Evolutionary conservation across 2,888 invertebrate species (phyloP), one percentile per base, ranked within the genome.

Genomic region (Rutpela maculata): DNA sequence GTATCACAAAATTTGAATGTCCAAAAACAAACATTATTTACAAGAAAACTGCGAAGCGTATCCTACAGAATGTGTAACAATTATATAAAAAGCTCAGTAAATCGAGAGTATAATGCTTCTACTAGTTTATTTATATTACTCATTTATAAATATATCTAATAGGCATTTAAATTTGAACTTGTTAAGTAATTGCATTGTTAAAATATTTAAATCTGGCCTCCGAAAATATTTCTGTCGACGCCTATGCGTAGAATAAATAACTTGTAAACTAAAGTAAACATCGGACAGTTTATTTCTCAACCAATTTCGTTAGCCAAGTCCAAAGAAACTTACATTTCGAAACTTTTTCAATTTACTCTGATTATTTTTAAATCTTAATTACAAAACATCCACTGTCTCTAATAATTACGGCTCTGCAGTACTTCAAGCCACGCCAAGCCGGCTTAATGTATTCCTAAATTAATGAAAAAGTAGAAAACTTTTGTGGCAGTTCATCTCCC

Each of bases 311-410:
- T n/a, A 26, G 12, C 0, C n/a, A 35, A 35, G 35, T 63, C 31
- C 17, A 35, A 38, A 55, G 15, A 55, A 67, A 55, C 55, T 67
- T 31, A 11, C 31, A 19, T 38, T 35, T 56, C 43, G 35, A 66
- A 77, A 77, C 66, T 77, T 77, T 74, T 77, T 77, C 74, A 73
- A 77, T 77, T 77, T 77, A 43, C 68, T 43, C 69, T 56, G 43
- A 66, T 60, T 74, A 57, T 70, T 77, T 77, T 70, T 56, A 74
- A 73, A 77, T 70, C 69, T 77, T 74, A 77, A 77, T 77, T 69
- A 73, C 73, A 69, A 77, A 77, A 74, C 77, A 77, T 73, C 57
- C 68, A 75, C 77, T 66, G 73, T 77, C 74, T 69, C 66, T 56
- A 65, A 69, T 74, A 77, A 77, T 77, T 69, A 77, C 73, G 22